A percentile compares a stretch with the other conserved stretches of the same genome.
phyloP scores from a whole-genome alignment of 1,140 invertebrate genomes.

The Ostrea denselamellosa region DNA sequence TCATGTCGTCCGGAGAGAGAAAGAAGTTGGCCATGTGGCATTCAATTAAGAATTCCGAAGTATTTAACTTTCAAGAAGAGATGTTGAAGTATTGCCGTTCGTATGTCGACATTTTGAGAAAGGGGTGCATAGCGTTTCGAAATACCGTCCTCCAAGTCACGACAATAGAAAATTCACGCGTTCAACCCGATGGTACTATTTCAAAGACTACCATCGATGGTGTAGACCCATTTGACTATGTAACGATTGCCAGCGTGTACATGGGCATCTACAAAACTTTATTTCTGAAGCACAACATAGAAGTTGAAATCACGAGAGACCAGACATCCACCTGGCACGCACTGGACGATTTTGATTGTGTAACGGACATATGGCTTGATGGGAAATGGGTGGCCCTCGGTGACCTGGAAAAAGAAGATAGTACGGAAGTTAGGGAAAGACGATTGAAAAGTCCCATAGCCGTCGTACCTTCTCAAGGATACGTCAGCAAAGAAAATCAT shows the following conservation, averaged over 20 bases:
- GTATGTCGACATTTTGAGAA: slow-evolving; percentile 51
- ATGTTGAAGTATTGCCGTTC: slow-evolving; percentile 51
- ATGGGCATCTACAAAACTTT: slow-evolving; percentile 41
- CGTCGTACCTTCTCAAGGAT: slow-evolving; percentile 51
- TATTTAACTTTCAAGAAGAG: slow-evolving; percentile 52
- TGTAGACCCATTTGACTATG: slow-evolving; percentile 50
- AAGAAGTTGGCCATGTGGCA: slow-evolving; percentile 52
- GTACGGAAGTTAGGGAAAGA: slow-evolving; percentile 19
- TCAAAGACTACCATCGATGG: neutral
- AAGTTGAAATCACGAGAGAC: slow-evolving; percentile 41
- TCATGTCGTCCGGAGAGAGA: slow-evolving; percentile 38
- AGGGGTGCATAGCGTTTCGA: slow-evolving; percentile 47
- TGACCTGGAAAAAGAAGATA: neutral
- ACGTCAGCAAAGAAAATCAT: slow-evolving; percentile 31
- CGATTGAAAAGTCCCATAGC: slow-evolving; percentile 45
- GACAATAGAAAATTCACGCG: neutral
- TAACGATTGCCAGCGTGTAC: slow-evolving; percentile 51
- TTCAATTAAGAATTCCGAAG: slow-evolving; percentile 1
- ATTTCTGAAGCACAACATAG: slow-evolving; percentile 39
- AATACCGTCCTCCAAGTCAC: slow-evolving; percentile 43
- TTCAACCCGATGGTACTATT: neutral
- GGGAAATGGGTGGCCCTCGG: neutral
- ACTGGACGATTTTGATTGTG: neutral
- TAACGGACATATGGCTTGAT: neutral
- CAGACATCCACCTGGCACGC: neutral